Percentiles rank a stretch among this genome's conserved stretches.
phyloP scores from a whole-genome alignment of 1,140 invertebrate genomes.

The Bombus terrestris region DNA sequence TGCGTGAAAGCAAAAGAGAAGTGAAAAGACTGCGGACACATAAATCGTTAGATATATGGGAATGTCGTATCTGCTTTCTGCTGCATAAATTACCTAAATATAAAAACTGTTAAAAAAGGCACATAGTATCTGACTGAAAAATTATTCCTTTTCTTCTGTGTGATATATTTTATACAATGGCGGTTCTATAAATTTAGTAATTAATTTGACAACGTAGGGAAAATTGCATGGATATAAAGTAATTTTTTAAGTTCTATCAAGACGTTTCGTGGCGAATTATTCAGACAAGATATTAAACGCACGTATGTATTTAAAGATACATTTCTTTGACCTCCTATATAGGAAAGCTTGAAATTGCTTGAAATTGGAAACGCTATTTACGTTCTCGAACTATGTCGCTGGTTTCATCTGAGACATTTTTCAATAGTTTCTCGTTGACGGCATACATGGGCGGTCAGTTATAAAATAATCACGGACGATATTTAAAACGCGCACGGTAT shows the following conservation, averaged over 20 bases:
- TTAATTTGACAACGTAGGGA: background rate
- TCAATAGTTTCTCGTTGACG: background rate
- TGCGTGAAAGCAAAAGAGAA: background rate
- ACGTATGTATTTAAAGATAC: background rate
- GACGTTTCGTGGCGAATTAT: background rate
- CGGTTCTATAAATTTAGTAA: background rate
- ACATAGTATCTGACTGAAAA: background rate
- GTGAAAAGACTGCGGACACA: background rate
- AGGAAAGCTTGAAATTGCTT: background rate
- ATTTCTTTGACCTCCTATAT: background rate
- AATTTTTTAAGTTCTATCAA: background rate
- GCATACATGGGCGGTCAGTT: background rate
- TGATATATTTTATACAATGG: too few relatives aligned
- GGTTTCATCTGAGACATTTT: background rate
- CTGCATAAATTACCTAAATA: background rate
- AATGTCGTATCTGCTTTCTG: background rate
- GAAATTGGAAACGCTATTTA: too few relatives aligned
- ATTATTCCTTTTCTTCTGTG: too few relatives aligned
- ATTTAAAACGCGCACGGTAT: conserved; percentile 1
- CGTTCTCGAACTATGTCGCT: background rate
- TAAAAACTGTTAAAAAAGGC: background rate
- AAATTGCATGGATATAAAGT: background rate
- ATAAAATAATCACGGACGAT: background rate
- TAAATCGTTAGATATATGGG: background rate
- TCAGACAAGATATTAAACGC: background rate